Base-by-base conservation (phyloP, 2,113 vertebrate genomes). In the Chloroceryle aenea region DNA sequence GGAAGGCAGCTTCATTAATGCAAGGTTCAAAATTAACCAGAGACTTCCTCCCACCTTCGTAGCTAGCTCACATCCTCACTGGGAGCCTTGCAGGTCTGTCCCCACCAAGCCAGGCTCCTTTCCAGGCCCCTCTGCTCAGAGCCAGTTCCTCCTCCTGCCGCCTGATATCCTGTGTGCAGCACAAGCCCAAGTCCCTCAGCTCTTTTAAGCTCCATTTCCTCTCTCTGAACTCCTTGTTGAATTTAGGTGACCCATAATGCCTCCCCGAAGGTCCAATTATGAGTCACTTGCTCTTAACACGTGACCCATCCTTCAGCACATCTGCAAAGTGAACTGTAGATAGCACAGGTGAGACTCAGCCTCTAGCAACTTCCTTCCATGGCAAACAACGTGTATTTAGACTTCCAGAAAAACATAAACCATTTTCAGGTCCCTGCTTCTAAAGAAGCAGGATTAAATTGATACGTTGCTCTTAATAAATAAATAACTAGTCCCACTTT, bases 261-360 rank as follows among this genome's bases (percentile, higher is more conserved):
- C 93, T 94, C 95, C 93, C 93, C 96, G 93, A 90, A 88, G 90
- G 90, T 72, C 82, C 80, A 90, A 17, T 94, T 96, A 93, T 61
- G 69, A 94, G 55, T 88, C 85, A 90, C 75, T 90, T 77, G 71
- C 74, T 90, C 61, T 73, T 85, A 95, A 59, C 75, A 83, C 1
- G 2, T 43, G 85, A 87, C 66, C 59, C 79, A 73, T 81, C 92
- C 90, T 88, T 91, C 82, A 80, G 63, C 92, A 86, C 72, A 88
- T 89, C 75, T 96, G 95, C 78, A 80, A 90, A 82, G 67, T 32
- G 38, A 89, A 47, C 91, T 80, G 66, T 23, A 55, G 58, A 78
- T 76, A 53, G 52, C 63, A 90, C 75, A 95, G 93, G 95, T 96
- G 96, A 95, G 87, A 34, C 63, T 0, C 1, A 88, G 58, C 59